Conservation (phyloP, 2,113 vertebrate genomes). For the Tricholaema leucomelas region DNA sequence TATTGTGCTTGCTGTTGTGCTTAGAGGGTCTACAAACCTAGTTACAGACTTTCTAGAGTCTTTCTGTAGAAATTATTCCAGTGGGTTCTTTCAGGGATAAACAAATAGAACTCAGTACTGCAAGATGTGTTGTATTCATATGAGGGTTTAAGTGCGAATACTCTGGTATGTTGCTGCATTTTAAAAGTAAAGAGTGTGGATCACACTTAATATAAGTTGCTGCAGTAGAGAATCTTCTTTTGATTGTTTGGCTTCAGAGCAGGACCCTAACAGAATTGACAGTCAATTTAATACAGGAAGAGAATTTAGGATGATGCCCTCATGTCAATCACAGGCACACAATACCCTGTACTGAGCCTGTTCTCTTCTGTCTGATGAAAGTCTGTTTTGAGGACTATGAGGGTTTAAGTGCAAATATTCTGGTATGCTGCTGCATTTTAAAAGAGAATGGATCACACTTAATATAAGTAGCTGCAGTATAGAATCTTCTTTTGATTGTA, state of each 20-base stretch:
- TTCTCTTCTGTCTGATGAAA: not conserved
- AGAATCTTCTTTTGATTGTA: not conserved
- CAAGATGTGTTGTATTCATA: not conserved
- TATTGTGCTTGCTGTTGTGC: not conserved
- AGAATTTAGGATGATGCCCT: not conserved
- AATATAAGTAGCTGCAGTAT: not conserved
- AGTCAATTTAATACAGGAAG: not conserved
- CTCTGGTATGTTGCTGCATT: not conserved
- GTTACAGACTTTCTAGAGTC: not conserved
- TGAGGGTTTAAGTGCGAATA: not conserved
- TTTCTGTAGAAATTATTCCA: not conserved
- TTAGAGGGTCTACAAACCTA: not conserved
- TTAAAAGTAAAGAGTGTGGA: not conserved
- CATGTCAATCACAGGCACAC: not conserved
- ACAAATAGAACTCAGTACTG: not conserved
- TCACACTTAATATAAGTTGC: not conserved
- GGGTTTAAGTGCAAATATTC: not conserved
- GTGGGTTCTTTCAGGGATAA: not conserved
- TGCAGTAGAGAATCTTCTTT: not conserved
- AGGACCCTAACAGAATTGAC: not conserved
- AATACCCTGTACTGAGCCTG: not conserved
- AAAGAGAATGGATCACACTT: not conserved
- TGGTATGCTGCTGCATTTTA: not conserved
- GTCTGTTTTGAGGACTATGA: not conserved
- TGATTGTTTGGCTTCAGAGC: not conserved